Base-by-base conservation (phyloP, 1,140 invertebrate genomes). In the Neodiprion pinetum region DNA sequence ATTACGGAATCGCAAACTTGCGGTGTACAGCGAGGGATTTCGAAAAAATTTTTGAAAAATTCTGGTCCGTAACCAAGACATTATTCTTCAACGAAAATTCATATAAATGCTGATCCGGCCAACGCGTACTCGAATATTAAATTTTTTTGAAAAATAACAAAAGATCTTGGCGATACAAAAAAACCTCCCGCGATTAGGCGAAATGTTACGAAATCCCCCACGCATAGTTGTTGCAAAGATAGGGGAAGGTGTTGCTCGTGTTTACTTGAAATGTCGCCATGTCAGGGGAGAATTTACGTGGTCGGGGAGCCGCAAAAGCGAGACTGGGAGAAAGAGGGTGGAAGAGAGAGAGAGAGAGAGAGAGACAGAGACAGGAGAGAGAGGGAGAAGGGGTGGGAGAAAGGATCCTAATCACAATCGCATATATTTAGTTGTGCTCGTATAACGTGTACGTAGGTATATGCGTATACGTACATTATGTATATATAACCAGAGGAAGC, bases 311-410 rank as follows among this genome's bases (percentile, higher is more conserved):
- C 23, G 53, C 71, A 47, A 72, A 66, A 72, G 53, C 53, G 65
- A 28, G 17, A 28, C 9, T 40, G 67, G 66, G n/a, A 48, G 48
- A 74, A 23, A 61, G 67, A 21, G 71, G 67, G 50, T 65, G 53
- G 68, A 48, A 70, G 47, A 65, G 49, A 71, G 66, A 48, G 69
- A 48, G 50, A 70, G 17, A 69, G 71, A 12, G 53, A 71, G 69
- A 50, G 67, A 76, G 65, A 78, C 49, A 48, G 12, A 40, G 28
- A 0, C 11, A n/a, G 12, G 11, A 50, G 67, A 47, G 67, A 17
- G 10, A 53, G 70, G 71, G 72, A 71, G 66, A 73, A 69, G 70
- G 67, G 68, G 76, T 80, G 77, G 79, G 78, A 79, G 81, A 2
- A n/a, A 61, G 53, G 53, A 61, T 12, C n/a, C 53, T 61, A 61